Base-by-base conservation (phyloP, 2,888 invertebrate genomes). In the Spodoptera littoralis region DNA sequence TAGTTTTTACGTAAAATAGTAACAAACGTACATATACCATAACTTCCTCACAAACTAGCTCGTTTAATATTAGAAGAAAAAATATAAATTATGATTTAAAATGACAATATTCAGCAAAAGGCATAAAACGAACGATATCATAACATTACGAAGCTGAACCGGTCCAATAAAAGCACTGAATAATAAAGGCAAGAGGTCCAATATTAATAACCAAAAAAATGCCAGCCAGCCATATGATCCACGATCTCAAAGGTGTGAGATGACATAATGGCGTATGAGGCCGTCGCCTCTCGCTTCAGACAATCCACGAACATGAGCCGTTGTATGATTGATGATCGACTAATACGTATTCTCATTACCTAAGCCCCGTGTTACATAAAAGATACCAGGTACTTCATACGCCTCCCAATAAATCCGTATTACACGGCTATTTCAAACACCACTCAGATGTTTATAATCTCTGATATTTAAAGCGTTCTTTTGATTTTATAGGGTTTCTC, bases 311-410 rank as follows among this genome's bases (percentile, higher is more conserved):
- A 80, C 82, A 77, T 73, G 76, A 79, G 80, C 80, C 84, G 84
- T 83, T 77, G 70, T 66, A 83, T 89, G 89, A 90, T 90, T 88
- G 89, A 90, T 90, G 87, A 86, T 82, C 76, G 77, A 82, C 83
- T 88, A 86, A 87, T 87, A 85, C 79, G 79, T 81, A 82, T 82
- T 83, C 86, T 85, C 85, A 87, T 89, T 88, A 89, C 82, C 75
- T 81, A 76, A 80, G 70, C 80, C 76, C 68, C 70, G 69, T 75
- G 73, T 77, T 76, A 80, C 76, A 76, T 78, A 76, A 78, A 73
- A 76, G 78, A 73, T 72, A 79, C 54, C 74, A 69, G 69, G 70
- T 65, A 69, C 60, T 70, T 51, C 56, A 68, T 66, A 76, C 59
- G 53, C 48, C 56, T 60, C 50, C 60, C 63, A 66, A 73, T 63